Evolutionary conservation across 2,888 invertebrate genomes (phyloP).

Genomic region (Drosophila picticornis): DNA sequence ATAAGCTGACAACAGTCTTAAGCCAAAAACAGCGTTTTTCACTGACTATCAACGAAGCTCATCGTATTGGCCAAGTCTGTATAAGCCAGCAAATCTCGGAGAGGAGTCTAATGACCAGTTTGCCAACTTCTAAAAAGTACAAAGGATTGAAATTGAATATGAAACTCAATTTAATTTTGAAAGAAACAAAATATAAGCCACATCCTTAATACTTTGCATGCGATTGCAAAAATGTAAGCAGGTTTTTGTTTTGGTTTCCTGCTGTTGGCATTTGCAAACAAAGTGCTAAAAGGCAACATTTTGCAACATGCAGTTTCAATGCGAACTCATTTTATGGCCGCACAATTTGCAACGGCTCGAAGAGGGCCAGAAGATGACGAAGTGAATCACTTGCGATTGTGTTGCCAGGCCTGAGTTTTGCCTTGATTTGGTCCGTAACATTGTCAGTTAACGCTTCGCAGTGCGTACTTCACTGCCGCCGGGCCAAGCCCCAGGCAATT

Average conservation of each 20-base stretch:
- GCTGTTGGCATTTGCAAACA: slow-evolving; percentile 19
- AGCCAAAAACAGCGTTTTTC: not conserved
- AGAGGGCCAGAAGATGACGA: not conserved
- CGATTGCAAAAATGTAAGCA: slow-evolving; percentile 2
- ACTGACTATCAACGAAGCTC: not conserved
- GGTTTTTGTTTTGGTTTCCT: not conserved
- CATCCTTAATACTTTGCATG: not conserved
- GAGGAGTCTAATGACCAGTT: not conserved
- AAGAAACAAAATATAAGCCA: too few species aligned
- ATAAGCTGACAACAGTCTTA: not conserved
- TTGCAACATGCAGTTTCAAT: slow-evolving; percentile 8
- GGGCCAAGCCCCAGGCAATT: slow-evolving; percentile 1
- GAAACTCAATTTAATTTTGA: not conserved
- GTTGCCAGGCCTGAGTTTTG: slow-evolving; percentile 10
- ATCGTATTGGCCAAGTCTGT: not conserved
- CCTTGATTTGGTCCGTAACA: slow-evolving; percentile 9
- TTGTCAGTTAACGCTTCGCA: slow-evolving; percentile 12
- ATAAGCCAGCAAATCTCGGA: not conserved
- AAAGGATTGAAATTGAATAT: not conserved
- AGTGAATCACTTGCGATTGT: slow-evolving; percentile 28
- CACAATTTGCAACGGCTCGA: slow-evolving; percentile 9
- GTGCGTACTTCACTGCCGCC: not conserved
- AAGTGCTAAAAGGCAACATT: slow-evolving; percentile 27
- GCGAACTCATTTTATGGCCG: slow-evolving; percentile 34
- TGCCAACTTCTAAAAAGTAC: not conserved